Base-by-base conservation (phyloP, 1,140 invertebrate genomes). In the Bombus difficillimus region DNA sequence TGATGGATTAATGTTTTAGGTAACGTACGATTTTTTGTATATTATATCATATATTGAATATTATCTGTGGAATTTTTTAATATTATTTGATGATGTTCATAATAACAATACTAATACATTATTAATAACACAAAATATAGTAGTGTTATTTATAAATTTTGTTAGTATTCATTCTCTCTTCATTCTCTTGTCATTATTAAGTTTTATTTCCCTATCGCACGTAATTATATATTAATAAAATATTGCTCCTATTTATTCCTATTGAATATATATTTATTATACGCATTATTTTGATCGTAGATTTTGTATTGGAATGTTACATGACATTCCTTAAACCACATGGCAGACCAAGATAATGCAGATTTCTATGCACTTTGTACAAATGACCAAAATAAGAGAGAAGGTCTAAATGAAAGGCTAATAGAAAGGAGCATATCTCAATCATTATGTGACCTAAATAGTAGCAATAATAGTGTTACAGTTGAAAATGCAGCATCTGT, bases 381-480 rank as follows among this genome's bases (percentile, higher is more conserved):
- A 69, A 91, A 93, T 68, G 89, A 90, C 64, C 87, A 92, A 37
- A 89, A 92, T 75, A 91, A 93, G 41, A 93, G 92, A 22, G 91
- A 92, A 89, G 91, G 87, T 81, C 88, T 95, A 64, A 94, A 93
- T 83, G 92, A 94, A 10, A 93, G 91, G 72, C 72, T 95, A 66
- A 77, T 94, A 57, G 88, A 91, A 43, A 83, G 85, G 66, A 86
- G 79, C 71, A 91, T 86, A 79, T 90, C 87, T 72, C 90, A 81
- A 85, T 85, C 90, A 47, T 86, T 91, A 69, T 90, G 90, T 62
- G 90, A 90, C 41, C 87, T 85, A 62, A 90, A 71, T 81, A 75
- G 91, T 92, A 86, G 90, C 43, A 92, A 92, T 80, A 89, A 88
- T 78, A 92, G 91, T 83, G 83, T 84, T 66, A 89, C 90, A 64